A percentile compares a stretch with the other conserved stretches of the same genome.
phyloP scores from a whole-genome alignment of 2,888 invertebrate genomes.

The Platypus cylindrus region DNA sequence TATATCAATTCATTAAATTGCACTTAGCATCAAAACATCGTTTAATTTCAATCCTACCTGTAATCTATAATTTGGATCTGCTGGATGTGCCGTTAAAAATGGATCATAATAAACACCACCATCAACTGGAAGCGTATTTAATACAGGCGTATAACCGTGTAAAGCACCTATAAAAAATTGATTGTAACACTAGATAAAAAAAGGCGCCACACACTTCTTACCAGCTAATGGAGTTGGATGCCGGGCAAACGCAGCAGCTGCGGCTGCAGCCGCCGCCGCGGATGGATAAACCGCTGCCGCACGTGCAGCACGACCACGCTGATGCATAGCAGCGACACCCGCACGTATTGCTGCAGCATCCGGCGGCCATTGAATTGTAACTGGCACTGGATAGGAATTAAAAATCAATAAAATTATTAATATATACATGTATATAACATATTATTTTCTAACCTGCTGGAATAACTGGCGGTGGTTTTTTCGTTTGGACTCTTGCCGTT shows the following conservation, averaged over 20 bases:
- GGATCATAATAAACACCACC: slow-evolving; percentile 92
- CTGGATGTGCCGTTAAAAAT: slow-evolving; percentile 79
- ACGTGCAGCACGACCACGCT: slow-evolving; percentile 59
- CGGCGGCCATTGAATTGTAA: slow-evolving; percentile 87
- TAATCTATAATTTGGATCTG: slow-evolving; percentile 81
- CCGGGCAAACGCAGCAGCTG: slow-evolving; percentile 54
- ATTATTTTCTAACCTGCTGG: slow-evolving; percentile 65
- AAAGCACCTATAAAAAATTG: slow-evolving; percentile 42
- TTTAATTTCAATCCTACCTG: slow-evolving; percentile 63
- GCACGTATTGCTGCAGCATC: slow-evolving; percentile 47
- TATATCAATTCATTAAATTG: no score
- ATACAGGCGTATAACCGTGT: slow-evolving; percentile 71
- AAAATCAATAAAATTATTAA: slow-evolving; percentile 4
- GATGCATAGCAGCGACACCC: slow-evolving; percentile 75
- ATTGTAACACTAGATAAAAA: no score
- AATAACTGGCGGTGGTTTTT: slow-evolving; percentile 88
- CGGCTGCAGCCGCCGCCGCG: slow-evolving; percentile 65
- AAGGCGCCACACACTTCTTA: no score
- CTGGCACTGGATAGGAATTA: slow-evolving; percentile 59
- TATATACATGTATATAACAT: neutral
- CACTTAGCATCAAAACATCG: no score
- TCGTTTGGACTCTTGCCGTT: slow-evolving; percentile 98
- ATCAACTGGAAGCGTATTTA: slow-evolving; percentile 35
- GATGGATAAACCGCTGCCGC: slow-evolving; percentile 53
- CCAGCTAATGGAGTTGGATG: slow-evolving; percentile 52